These are phyloP conservation scores for Pogonomyrmex californicus DNA, from an alignment of 1,140 invertebrate species.

Conservation along the genomic window DNA sequence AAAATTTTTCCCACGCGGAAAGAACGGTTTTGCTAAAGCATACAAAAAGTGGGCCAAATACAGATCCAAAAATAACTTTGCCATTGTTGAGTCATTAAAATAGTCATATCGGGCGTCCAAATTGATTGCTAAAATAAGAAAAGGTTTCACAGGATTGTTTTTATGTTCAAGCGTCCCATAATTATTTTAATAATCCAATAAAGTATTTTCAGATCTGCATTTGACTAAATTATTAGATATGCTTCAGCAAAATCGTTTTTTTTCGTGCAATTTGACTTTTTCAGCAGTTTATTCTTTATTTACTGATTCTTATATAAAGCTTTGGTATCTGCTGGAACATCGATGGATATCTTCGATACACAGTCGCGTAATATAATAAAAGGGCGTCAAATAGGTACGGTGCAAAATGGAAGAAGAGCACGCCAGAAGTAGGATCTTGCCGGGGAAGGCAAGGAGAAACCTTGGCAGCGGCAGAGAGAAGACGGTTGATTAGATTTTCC, in stretches of 20 bases:
- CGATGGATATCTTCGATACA: background rate
- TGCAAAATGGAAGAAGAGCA: constrained; percentile 29
- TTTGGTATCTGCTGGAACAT: background rate
- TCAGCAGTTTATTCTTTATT: background rate
- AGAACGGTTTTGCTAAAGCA: too few relatives aligned
- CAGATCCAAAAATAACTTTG: background rate
- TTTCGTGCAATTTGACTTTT: background rate
- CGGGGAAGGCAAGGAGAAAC: constrained; percentile 1
- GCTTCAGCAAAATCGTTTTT: too few relatives aligned
- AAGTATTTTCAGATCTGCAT: too few relatives aligned
- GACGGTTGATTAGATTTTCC: constrained; percentile 67
- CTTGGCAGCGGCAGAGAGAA: constrained; percentile 25
- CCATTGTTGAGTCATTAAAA: too few relatives aligned
- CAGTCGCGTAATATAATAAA: background rate
- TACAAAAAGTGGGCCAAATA: too few relatives aligned
- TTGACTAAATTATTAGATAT: too few relatives aligned
- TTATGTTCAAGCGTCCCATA: too few relatives aligned
- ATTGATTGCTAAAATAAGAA: too few relatives aligned
- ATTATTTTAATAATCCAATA: too few relatives aligned
- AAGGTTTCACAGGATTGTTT: too few relatives aligned
- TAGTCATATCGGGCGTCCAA: too few relatives aligned
- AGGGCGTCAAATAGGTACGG: background rate
- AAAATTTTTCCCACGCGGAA: background rate
- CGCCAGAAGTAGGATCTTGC: constrained; percentile 5
- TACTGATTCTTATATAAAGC: background rate